Conservation (phyloP, 2,113 vertebrate species). For the Phrynosoma blainvillii region DNA sequence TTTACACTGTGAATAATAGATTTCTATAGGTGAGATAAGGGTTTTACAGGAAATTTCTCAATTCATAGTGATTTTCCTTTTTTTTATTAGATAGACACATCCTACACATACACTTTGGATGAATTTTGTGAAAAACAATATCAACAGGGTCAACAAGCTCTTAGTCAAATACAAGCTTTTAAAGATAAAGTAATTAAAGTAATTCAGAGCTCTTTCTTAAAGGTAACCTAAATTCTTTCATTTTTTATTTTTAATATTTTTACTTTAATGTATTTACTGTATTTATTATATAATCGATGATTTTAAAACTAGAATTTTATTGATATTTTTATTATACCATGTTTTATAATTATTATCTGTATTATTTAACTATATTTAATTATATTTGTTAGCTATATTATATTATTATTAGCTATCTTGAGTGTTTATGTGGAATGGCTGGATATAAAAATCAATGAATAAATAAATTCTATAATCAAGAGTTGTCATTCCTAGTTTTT, state of each 20-base stretch:
- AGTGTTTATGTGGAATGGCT: no score
- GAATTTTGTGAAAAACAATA: constrained; percentile 73
- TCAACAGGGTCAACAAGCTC: constrained; percentile 51
- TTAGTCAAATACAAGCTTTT: constrained; percentile 55
- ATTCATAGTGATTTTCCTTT: background rate
- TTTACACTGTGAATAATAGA: background rate
- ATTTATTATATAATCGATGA: no score
- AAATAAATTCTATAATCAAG: no score
- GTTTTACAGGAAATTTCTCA: background rate
- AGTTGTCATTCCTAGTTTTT: no score
- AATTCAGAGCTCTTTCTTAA: constrained; percentile 57
- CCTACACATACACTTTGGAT: constrained; percentile 64
- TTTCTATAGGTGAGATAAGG: background rate
- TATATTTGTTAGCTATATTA: no score
- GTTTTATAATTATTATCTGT: no score
- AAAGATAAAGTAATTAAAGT: constrained; percentile 53
- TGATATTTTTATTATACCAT: no score
- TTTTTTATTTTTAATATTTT: background rate
- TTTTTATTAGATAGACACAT: constrained; percentile 65
- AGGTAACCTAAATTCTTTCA: constrained; percentile 55
- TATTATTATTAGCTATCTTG: no score
- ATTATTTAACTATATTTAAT: no score
- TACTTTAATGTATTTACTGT: background rate
- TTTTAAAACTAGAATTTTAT: no score
- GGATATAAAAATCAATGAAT: no score